A percentile compares a stretch with the other conserved stretches of the same genome.
These are phyloP conservation scores for Scaptomyza polygonia DNA, from an alignment of 2,888 invertebrate genomes.

Conservation along the genomic window DNA sequence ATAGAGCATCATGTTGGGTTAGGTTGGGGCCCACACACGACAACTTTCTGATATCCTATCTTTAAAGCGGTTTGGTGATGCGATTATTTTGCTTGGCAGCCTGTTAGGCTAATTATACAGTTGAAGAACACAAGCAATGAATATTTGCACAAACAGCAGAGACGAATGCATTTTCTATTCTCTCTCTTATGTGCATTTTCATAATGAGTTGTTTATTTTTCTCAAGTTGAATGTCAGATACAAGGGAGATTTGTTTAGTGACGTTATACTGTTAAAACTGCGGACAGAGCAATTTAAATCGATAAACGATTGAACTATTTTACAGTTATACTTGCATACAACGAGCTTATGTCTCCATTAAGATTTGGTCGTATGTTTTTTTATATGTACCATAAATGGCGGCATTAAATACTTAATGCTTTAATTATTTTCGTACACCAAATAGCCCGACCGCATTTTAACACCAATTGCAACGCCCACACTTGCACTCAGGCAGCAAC, in stretches of 20 bases:
- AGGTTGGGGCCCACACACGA: not conserved
- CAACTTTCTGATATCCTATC: slow-evolving; percentile 8
- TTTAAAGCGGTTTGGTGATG: slow-evolving; percentile 9
- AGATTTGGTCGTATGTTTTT: not conserved
- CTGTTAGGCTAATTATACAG: slow-evolving; percentile 1
- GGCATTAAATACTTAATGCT: slow-evolving; percentile 34
- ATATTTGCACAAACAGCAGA: slow-evolving; percentile 26
- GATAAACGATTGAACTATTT: slow-evolving; percentile 29
- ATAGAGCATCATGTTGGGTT: not conserved
- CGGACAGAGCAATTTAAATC: slow-evolving; percentile 15
- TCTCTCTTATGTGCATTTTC: slow-evolving; percentile 6
- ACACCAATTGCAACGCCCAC: slow-evolving; percentile 54
- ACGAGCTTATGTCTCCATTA: slow-evolving; percentile 20
- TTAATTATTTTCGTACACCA: slow-evolving; percentile 50
- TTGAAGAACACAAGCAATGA: slow-evolving; percentile 8
- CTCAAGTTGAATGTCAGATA: slow-evolving; percentile 51
- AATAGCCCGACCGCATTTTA: slow-evolving; percentile 65
- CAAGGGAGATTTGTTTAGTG: slow-evolving; percentile 9
- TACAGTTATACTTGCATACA: slow-evolving; percentile 5
- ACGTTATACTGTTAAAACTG: slow-evolving; percentile 3
- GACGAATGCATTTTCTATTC: not conserved
- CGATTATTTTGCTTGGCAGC: slow-evolving; percentile 41
- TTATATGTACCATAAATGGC: slow-evolving; percentile 11
- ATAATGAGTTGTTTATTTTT: slow-evolving; percentile 13
- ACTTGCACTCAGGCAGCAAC: slow-evolving; percentile 35